Percentiles rank a stretch among this genome's conserved stretches.
These are phyloP conservation scores for Trachops cirrhosus DNA, from an alignment of 2,797 vertebrate species.

Conservation along the genomic window DNA sequence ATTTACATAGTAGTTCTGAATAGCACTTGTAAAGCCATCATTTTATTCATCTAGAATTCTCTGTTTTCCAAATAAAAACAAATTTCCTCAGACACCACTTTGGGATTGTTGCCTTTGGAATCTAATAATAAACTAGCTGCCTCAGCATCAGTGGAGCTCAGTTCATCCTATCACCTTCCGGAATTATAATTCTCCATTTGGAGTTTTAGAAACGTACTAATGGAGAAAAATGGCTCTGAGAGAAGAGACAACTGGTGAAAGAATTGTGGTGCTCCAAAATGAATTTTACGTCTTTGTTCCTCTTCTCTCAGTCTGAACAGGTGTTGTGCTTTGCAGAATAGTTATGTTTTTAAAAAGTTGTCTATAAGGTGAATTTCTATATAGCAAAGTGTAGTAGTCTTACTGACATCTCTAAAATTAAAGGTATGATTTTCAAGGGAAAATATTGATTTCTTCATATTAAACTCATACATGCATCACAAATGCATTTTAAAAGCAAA, in stretches of 20 bases:
- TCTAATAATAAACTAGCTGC: conserved; percentile 40
- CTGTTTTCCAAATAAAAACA: conserved; percentile 66
- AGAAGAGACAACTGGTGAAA: background rate
- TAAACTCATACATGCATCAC: background rate
- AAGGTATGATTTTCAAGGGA: background rate
- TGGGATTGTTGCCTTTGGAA: conserved; percentile 56
- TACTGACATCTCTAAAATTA: background rate
- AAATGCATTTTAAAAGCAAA: conserved; percentile 2
- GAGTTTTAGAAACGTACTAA: conserved; percentile 31
- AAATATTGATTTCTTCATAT: background rate
- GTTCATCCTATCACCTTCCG: conserved; percentile 42
- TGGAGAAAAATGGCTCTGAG: background rate
- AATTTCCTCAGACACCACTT: conserved; percentile 49
- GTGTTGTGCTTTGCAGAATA: conserved; percentile 36
- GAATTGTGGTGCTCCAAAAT: background rate
- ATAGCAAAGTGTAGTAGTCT: background rate
- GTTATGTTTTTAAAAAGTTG: background rate
- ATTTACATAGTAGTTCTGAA: conserved; percentile 70
- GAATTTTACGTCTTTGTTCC: conserved; percentile 12
- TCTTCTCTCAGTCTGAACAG: background rate
- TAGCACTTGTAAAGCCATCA: conserved; percentile 56
- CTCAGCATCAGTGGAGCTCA: conserved; percentile 46
- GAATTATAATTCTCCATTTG: conserved; percentile 55
- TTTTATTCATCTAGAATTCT: conserved; percentile 69
- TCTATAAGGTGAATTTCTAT: conserved; percentile 3